phyloP scores from a whole-genome alignment of 2,888 invertebrate species.

The Vannuccia rotundouncinata region DNA sequence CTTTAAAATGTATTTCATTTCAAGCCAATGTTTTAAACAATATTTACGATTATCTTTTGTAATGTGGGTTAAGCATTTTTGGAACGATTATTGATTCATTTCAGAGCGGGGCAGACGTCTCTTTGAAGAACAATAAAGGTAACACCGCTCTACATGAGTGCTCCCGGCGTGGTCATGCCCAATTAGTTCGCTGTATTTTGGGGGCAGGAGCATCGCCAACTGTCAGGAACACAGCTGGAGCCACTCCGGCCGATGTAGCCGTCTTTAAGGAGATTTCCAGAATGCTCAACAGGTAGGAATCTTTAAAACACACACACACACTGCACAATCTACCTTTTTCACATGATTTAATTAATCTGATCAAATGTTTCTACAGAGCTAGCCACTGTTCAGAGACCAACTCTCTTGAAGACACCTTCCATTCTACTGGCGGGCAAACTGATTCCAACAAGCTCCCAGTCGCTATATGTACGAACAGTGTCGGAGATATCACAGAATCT shows the following conservation, averaged over 20 bases:
- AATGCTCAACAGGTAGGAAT: background rate
- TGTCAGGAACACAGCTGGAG: background rate
- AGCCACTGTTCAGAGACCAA: background rate
- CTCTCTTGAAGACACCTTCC: background rate
- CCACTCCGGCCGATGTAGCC: background rate
- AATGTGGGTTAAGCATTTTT: too few relatives aligned
- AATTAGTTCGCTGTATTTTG: background rate
- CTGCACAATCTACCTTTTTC: too few relatives aligned
- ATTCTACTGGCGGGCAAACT: too few relatives aligned
- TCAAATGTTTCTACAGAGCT: background rate
- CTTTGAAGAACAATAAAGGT: constrained; percentile 44
- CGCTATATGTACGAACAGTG: background rate
- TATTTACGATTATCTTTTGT: too few relatives aligned
- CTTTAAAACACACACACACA: too few relatives aligned
- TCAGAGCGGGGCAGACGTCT: background rate
- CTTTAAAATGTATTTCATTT: too few relatives aligned
- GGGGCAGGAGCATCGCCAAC: background rate
- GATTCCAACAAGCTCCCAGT: background rate
- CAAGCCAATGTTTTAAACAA: too few relatives aligned
- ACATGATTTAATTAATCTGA: too few relatives aligned
- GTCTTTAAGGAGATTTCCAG: background rate
- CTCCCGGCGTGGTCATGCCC: constrained; percentile 41
- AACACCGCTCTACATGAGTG: constrained; percentile 49
- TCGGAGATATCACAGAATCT: background rate
- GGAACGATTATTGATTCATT: too few relatives aligned